phyloP scores from a whole-genome alignment of 2,113 vertebrate genomes.

The Egretta garzetta region DNA sequence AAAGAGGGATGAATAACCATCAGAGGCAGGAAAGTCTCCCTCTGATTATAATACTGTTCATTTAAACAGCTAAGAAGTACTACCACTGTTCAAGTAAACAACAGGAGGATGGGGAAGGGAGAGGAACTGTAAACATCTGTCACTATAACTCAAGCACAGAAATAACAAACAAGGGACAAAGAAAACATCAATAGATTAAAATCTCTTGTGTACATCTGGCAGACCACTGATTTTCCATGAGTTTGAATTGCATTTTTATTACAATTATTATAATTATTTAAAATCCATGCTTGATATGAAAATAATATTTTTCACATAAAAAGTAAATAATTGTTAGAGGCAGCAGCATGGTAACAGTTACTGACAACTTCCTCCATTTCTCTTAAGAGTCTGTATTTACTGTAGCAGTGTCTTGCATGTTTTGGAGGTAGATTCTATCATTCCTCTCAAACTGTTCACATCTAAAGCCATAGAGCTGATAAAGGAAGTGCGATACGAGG shows the following conservation, averaged over 20 bases:
- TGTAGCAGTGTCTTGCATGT: background rate
- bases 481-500: background rate
- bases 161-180: background rate
- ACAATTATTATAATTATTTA: background rate
- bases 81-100: background rate
- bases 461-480: background rate
- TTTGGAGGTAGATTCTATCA: background rate
- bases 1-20: background rate
- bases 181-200: background rate
- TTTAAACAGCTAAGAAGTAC: background rate
- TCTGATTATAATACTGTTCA: background rate
- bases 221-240: background rate
- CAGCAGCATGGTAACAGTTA: background rate
- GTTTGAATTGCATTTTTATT: background rate
- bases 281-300: background rate
- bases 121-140: background rate
- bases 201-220: background rate
- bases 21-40: background rate
- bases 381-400: background rate
- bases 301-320: background rate
- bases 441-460: background rate
- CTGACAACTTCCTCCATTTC: background rate
- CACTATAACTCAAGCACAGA: background rate
- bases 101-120: background rate
- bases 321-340: background rate